Conservation (phyloP, 2,888 invertebrate species). For the Agelastica alni region DNA sequence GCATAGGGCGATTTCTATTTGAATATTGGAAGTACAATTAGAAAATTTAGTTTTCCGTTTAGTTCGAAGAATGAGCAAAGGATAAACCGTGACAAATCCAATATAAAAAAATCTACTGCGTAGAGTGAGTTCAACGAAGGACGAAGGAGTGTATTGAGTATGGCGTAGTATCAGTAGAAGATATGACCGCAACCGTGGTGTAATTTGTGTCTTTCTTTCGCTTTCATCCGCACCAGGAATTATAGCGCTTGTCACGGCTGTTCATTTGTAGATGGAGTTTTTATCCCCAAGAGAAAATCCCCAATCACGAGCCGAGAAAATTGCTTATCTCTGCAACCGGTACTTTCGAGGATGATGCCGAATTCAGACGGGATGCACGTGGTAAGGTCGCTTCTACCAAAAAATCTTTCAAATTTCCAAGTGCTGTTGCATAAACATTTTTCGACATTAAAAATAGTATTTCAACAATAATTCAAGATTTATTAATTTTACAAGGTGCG, state of each 20-base stretch:
- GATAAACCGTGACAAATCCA: not conserved
- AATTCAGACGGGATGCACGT: slow-evolving; percentile 25
- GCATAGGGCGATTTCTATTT: not conserved
- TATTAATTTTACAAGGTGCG: too few relatives aligned
- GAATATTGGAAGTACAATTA: not conserved
- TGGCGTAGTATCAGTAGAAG: slow-evolving; percentile 31
- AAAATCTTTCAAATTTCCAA: too few relatives aligned
- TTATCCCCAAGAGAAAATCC: slow-evolving; percentile 67
- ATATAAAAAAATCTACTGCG: slow-evolving; percentile 2
- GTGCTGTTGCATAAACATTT: not conserved
- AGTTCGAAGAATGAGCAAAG: not conserved
- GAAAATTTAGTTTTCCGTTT: not conserved
- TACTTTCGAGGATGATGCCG: slow-evolving; percentile 39
- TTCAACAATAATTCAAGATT: too few relatives aligned
- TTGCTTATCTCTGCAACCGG: slow-evolving; percentile 63
- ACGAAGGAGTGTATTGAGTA: too few relatives aligned
- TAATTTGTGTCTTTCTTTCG: slow-evolving; percentile 53
- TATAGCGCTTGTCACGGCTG: slow-evolving; percentile 73
- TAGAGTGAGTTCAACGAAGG: slow-evolving; percentile 9
- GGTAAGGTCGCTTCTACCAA: not conserved
- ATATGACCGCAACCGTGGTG: slow-evolving; percentile 44
- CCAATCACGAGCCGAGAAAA: slow-evolving; percentile 73
- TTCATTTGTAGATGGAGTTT: slow-evolving; percentile 74
- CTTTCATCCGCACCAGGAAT: slow-evolving; percentile 60
- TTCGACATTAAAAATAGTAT: not conserved